Percentiles rank a stretch among this genome's conserved stretches.
These are phyloP conservation scores for Acanthaster planci DNA, from an alignment of 35 echinoderm and acorn worm genomes.

Conservation along the genomic window DNA sequence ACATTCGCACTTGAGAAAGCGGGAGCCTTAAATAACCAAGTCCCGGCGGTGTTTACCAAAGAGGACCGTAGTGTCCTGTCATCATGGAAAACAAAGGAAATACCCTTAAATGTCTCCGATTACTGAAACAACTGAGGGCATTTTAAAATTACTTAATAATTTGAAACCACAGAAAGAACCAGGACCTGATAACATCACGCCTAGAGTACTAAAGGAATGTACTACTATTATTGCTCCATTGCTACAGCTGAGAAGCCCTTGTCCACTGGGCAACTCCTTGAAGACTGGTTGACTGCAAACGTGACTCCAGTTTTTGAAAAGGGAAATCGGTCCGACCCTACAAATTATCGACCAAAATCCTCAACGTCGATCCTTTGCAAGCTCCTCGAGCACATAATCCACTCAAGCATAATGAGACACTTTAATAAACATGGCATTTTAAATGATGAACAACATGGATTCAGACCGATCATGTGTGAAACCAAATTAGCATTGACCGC, in stretches of 20 bases:
- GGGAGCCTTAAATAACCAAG: constrained; percentile 29
- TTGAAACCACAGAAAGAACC: constrained; percentile 36
- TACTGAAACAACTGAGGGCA: background rate
- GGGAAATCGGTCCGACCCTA: constrained; percentile 41
- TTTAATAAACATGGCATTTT: constrained; percentile 33
- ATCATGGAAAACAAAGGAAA: background rate
- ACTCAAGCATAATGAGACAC: constrained; percentile 36
- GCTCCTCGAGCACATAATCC: constrained; percentile 46
- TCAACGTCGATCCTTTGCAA: constrained; percentile 50
- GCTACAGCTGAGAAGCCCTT: constrained; percentile 32
- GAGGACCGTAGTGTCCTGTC: constrained; percentile 26
- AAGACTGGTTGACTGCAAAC: constrained; percentile 57
- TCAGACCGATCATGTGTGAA: too few species aligned
- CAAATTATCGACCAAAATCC: constrained; percentile 33
- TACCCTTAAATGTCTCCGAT: background rate
- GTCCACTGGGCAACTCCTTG: constrained; percentile 42
- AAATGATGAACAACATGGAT: too few species aligned
- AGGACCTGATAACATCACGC: constrained; percentile 19
- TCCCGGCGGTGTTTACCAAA: constrained; percentile 25
- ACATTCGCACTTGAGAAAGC: constrained; percentile 12
- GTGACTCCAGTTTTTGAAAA: constrained; percentile 53
- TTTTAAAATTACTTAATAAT: constrained; percentile 31
- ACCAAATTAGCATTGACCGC: too few species aligned
- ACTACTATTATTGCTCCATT: constrained; percentile 20
- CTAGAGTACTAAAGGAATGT: constrained; percentile 30